Evolutionary conservation across 1,140 invertebrate species (phyloP), one percentile per base, ranked within the genome.

Genomic region (Micrasema longulum): DNA sequence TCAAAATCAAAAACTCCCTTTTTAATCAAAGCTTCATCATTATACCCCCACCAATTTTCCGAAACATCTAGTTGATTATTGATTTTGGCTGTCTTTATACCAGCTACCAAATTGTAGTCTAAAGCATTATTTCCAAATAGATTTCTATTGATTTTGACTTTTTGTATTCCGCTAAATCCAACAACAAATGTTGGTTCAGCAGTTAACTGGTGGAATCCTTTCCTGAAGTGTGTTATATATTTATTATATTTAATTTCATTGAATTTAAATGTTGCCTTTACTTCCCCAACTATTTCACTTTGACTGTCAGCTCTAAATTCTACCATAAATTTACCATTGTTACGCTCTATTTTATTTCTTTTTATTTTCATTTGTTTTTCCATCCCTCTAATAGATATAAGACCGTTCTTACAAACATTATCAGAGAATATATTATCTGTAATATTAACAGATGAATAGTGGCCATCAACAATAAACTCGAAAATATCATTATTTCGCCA

Each of bases 1-100:
- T 99, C 97, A 85, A 99, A 99, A 85, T 99, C 98, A 82, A 99
- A 99, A 76, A 99, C 98, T 79, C 91, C 89, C 52, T 90, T 87
- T 72, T 90, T 87, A 26, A 99, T 99, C 35, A 86, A 82, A 5
- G 80, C 80, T 43, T 92, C 87, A 63, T 93, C 88, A 2, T 82
- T 82, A 3, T 90, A 92, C 7, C 97, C 97, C 97, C 98, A 99
- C 94, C 95, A 99, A 81, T 99, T 99, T 79, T 97, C 92, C 12
- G 87, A 88, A 0, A 96, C 95, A 80, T 99, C 92, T 7, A 99
- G 83, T 47, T 87, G 87, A 76, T 95, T 97, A 71, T 96, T 91
- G 0, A 98, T 88, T 70, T 93, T 92, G 0, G 95, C 94, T 1
- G 94, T 96, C 79, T 88, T 89, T 2, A 97, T 91, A 1, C 97